phyloP scores from a whole-genome alignment of 1,140 invertebrate species.

The Helicorthomorpha holstii region DNA sequence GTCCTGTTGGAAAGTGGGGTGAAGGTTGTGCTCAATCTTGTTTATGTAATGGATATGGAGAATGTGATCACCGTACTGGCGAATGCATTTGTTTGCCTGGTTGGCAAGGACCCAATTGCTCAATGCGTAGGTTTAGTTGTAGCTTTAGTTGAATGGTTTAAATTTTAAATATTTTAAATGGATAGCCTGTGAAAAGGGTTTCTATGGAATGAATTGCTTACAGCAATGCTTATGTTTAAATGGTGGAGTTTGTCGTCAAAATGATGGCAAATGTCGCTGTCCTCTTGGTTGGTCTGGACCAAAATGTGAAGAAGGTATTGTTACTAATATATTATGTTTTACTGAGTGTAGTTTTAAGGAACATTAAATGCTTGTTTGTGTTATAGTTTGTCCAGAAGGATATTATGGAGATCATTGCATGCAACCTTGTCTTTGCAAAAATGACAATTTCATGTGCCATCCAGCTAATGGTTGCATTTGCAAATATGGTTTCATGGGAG shows the following conservation, averaged over 20 bases:
- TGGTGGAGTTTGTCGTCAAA: constrained; percentile 22
- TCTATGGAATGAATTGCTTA: constrained; percentile 25
- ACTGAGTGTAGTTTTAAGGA: too few relatives aligned
- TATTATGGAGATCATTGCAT: constrained; percentile 79
- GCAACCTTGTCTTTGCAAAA: constrained; percentile 46
- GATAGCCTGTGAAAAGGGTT: constrained; percentile 15
- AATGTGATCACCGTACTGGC: constrained; percentile 76
- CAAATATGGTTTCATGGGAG: constrained; percentile 51
- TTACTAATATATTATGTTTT: background rate
- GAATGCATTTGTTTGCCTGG: constrained; percentile 30
- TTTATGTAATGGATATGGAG: constrained; percentile 67
- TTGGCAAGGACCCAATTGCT: constrained; percentile 13
- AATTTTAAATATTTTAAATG: constrained; percentile 3
- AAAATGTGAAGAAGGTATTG: constrained; percentile 21
- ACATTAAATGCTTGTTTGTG: too few relatives aligned
- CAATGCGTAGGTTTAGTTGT: constrained; percentile 5
- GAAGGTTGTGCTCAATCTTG: constrained; percentile 56
- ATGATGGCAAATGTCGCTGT: constrained; percentile 58
- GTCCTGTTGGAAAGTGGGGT: constrained; percentile 55
- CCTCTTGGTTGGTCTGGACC: constrained; percentile 40
- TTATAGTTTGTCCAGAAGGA: constrained; percentile 65
- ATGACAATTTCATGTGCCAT: constrained; percentile 62
- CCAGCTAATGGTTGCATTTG: constrained; percentile 62
- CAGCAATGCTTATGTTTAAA: constrained; percentile 31
- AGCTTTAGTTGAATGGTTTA: constrained; percentile 16